phyloP scores from a whole-genome alignment of 2,797 vertebrate genomes.

The Mustela erminea region DNA sequence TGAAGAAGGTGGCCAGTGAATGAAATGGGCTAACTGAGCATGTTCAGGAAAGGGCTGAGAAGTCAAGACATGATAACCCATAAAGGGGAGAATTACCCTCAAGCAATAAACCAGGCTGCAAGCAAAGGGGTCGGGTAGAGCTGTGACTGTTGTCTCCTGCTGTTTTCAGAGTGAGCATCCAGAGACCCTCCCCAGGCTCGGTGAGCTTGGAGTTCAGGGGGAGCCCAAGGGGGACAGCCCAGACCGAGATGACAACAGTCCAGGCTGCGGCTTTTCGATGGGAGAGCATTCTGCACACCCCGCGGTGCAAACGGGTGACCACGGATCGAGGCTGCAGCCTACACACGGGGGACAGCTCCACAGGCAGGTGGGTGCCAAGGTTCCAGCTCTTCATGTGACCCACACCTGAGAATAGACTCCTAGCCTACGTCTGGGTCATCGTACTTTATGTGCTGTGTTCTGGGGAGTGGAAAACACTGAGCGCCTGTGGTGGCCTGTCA shows the following conservation, averaged over 20 bases:
- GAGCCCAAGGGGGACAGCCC: conserved; percentile 62
- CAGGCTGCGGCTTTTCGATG: conserved; percentile 86
- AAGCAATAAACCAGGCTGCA: not conserved
- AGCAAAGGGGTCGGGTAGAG: not conserved
- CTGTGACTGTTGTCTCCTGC: not conserved
- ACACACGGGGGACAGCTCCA: conserved; percentile 92
- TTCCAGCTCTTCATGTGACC: not conserved
- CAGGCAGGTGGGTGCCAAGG: conserved; percentile 91
- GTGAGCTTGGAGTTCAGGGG: conserved; percentile 83
- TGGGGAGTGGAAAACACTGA: not conserved
- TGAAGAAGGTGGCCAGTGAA: not conserved
- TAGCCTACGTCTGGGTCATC: not conserved
- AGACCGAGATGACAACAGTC: conserved; percentile 88
- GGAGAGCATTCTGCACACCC: conserved; percentile 88
- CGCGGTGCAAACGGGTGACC: conserved; percentile 85
- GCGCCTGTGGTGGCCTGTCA: not conserved
- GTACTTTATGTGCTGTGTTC: not conserved
- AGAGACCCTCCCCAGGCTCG: conserved; percentile 90
- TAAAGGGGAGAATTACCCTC: not conserved
- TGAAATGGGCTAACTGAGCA: not conserved
- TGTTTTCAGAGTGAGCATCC: conserved; percentile 89
- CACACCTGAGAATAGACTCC: not conserved
- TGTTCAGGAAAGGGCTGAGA: not conserved
- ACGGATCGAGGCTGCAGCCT: conserved; percentile 87
- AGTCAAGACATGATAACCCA: not conserved